Evolutionary conservation across 2,888 invertebrate genomes (phyloP).

Genomic region (Phorcus lineatus): DNA sequence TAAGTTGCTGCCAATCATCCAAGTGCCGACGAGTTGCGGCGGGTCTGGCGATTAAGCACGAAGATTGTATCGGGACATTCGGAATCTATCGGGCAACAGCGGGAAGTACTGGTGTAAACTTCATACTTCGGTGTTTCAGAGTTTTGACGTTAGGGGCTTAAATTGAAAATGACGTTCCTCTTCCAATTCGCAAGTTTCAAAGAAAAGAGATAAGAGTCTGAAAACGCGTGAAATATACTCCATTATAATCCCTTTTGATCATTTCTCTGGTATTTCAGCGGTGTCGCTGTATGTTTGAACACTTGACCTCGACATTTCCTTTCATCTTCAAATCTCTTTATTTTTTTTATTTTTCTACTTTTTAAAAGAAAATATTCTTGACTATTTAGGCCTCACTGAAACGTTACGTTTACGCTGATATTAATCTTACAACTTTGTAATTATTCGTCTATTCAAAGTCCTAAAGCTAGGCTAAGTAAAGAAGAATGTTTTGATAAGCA

Average conservation of each 20-base stretch:
- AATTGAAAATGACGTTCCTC: too few species aligned
- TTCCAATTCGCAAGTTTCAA: background rate
- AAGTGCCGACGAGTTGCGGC: background rate
- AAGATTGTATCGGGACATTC: background rate
- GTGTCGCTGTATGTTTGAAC: background rate
- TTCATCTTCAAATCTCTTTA: background rate
- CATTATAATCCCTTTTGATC: background rate
- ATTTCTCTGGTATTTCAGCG: background rate
- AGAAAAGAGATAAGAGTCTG: background rate
- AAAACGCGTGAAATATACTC: too few species aligned
- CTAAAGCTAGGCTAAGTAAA: too few species aligned
- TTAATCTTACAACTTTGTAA: too few species aligned
- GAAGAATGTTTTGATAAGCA: too few species aligned
- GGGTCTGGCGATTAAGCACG: background rate
- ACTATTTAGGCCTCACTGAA: background rate
- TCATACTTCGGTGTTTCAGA: background rate
- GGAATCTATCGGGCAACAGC: background rate
- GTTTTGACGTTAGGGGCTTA: too few species aligned
- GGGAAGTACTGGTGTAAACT: background rate
- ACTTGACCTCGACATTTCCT: background rate
- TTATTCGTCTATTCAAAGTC: too few species aligned
- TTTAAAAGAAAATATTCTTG: background rate
- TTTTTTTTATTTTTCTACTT: background rate
- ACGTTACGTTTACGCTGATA: background rate
- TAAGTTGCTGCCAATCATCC: conserved; percentile 6